Base-by-base conservation (phyloP, 2,797 vertebrate species). In the Bovichtus diacanthus region DNA sequence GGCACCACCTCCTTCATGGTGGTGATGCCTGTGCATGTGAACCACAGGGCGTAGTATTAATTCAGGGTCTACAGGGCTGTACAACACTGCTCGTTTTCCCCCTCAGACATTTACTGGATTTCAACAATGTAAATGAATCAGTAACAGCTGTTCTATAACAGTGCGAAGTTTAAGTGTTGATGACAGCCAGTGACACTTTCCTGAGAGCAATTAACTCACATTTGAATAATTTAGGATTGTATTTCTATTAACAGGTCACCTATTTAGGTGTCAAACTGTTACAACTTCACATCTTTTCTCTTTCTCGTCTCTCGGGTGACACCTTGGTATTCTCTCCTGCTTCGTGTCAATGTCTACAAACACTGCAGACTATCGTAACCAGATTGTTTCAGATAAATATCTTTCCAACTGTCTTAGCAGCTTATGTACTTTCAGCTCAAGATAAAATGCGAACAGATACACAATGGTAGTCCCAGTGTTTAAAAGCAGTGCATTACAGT, bases 251-350 rank as follows among this genome's bases (percentile, higher is more conserved):
- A 44, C 63, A 75, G 49, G 34, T 73, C 60, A 71, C 61, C 36
- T 73, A 43, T 70, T 83, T 56, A 71, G 25, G 79, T 56, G 31
- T 61, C 53, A 47, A 23, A 67, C 51, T 74, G 80, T 63, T 66
- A 78, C 51, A 78, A 66, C 53, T 71, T 70, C 62, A 73, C 70
- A 80, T 80, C 12, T 36, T 74, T 73, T 51, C 60, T 31, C n/a
- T 54, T 53, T 65, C 7, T 49, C 50, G 53, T 67, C 23, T 63
- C 41, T 23, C 23, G 65, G 34, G 68, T 67, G 51, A 50, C 68
- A 80, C 58, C 59, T 61, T 55, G 62, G 71, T 77, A 59, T 78
- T 80, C 82, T 63, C 49, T 71, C 53, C 12, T 46, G 43, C 51
- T 65, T 62, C 34, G 7, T 47, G 29, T 53, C 43, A 60, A 19